Evolutionary conservation across 2,113 vertebrate species (phyloP).

Genomic region (Grammomys surdaster): DNA sequence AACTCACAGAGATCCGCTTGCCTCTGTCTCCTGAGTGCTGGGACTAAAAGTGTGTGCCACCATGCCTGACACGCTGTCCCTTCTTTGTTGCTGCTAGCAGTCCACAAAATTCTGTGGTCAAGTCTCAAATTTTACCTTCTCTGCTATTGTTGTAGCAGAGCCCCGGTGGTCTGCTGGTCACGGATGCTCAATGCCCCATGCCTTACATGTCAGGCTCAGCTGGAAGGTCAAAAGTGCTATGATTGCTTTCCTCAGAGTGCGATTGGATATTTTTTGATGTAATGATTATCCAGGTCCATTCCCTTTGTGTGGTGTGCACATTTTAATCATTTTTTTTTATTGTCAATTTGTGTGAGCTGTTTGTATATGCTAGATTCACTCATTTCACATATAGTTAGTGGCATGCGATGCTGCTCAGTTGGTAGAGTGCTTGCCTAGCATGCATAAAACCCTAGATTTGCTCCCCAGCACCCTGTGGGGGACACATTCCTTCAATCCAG

Average conservation of each 20-base stretch:
- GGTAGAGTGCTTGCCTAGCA: background rate
- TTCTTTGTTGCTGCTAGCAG: background rate
- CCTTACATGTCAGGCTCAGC: background rate
- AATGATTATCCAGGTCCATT: slow-evolving; percentile 37
- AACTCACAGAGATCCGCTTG: no score
- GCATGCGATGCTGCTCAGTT: background rate
- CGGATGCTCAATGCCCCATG: background rate
- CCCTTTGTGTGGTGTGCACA: slow-evolving; percentile 38
- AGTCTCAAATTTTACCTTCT: background rate
- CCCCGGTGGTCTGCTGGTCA: background rate
- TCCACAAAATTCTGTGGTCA: background rate
- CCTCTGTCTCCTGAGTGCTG: no score
- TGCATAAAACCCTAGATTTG: background rate
- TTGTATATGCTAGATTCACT: slow-evolving; percentile 19
- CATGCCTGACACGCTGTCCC: background rate
- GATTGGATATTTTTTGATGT: slow-evolving; percentile 33
- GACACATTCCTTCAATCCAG: background rate
- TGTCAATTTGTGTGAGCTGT: slow-evolving; percentile 40
- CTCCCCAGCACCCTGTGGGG: background rate
- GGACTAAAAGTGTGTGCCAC: no score
- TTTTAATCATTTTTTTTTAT: slow-evolving; percentile 55
- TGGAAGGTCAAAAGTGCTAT: background rate
- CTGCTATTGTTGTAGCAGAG: background rate
- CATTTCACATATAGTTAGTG: background rate
- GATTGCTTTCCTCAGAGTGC: slow-evolving; percentile 45